A percentile compares a stretch with the other conserved stretches of the same genome.
Conservation (phyloP, 1,140 invertebrate genomes). For the Trissolcus basalis region DNA sequence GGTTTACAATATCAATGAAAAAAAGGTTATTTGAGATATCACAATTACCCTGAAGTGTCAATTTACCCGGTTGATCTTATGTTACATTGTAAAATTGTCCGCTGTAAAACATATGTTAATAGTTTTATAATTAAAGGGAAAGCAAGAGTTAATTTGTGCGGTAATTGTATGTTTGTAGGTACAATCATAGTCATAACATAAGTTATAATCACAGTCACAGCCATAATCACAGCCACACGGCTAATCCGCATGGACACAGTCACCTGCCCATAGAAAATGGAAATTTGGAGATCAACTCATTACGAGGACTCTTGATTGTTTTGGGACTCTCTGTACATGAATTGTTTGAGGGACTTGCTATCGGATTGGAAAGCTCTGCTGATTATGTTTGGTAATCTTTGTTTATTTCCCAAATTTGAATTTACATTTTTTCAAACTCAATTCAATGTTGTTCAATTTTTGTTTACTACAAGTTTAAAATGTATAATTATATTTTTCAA, state of each 20-base stretch:
- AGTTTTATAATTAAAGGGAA: too few relatives aligned
- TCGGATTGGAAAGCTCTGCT: constrained; percentile 85
- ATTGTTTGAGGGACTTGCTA: constrained; percentile 92
- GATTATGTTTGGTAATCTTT: constrained; percentile 81
- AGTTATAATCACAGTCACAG: constrained; percentile 53
- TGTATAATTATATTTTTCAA: not conserved
- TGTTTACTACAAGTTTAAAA: too few relatives aligned
- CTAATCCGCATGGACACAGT: constrained; percentile 65
- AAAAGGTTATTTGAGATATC: too few relatives aligned
- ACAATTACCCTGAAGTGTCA: too few relatives aligned
- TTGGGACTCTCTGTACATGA: constrained; percentile 93
- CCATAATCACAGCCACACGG: constrained; percentile 23
- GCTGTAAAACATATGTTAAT: too few relatives aligned
- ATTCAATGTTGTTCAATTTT: too few relatives aligned
- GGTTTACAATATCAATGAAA: too few relatives aligned
- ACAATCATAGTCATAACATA: constrained; percentile 16
- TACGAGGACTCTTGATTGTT: constrained; percentile 87
- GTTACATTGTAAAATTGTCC: too few relatives aligned
- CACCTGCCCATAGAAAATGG: constrained; percentile 74
- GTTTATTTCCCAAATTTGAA: not conserved
- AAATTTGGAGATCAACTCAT: constrained; percentile 80
- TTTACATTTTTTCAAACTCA: too few relatives aligned
- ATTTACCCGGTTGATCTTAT: too few relatives aligned
- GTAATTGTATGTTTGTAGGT: constrained; percentile 9
- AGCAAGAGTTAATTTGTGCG: too few relatives aligned